Evolutionary conservation across 1,140 invertebrate species (phyloP).

Genomic region (Drosophila mojavensis): DNA sequence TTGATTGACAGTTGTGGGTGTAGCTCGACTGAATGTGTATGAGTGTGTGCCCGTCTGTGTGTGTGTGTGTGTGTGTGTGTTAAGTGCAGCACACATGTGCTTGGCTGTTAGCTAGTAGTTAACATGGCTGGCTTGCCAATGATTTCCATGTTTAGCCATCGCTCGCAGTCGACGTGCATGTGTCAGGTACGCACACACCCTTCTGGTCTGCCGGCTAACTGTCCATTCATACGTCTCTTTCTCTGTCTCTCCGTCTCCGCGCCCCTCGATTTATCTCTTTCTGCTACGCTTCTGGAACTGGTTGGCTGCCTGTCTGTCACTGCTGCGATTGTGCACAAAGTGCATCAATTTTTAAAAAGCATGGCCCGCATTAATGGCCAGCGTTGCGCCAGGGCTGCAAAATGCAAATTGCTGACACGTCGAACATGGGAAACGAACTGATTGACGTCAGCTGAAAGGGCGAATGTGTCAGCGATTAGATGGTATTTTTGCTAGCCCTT

Average conservation of each 20-base stretch:
- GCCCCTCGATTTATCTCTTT: neutral
- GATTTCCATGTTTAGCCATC: constrained; percentile 44
- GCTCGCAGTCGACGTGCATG: constrained; percentile 35
- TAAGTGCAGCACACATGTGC: constrained; percentile 7
- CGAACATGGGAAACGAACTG: constrained; percentile 23
- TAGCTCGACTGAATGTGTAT: neutral
- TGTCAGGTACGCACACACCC: constrained; percentile 28
- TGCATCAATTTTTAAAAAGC: constrained; percentile 50
- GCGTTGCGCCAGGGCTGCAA: constrained; percentile 22
- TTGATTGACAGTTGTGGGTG: constrained; percentile 60
- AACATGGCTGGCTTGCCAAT: constrained; percentile 38
- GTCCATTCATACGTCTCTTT: constrained; percentile 1
- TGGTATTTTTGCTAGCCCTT: constrained; percentile 16
- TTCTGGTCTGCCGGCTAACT: constrained; percentile 10
- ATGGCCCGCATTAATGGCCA: constrained; percentile 53
- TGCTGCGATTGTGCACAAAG: constrained; percentile 35
- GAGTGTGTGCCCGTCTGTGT: constrained; percentile 7
- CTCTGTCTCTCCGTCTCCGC: neutral
- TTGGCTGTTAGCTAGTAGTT: constrained; percentile 34
- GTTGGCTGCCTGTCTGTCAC: constrained; percentile 14
- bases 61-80: neutral
- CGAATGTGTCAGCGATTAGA: constrained; percentile 25
- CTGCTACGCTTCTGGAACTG: neutral
- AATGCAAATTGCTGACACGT: constrained; percentile 65
- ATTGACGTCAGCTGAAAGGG: constrained; percentile 38